Conservation (phyloP, 2,113 vertebrate genomes). For the Gambusia holbrooki region DNA sequence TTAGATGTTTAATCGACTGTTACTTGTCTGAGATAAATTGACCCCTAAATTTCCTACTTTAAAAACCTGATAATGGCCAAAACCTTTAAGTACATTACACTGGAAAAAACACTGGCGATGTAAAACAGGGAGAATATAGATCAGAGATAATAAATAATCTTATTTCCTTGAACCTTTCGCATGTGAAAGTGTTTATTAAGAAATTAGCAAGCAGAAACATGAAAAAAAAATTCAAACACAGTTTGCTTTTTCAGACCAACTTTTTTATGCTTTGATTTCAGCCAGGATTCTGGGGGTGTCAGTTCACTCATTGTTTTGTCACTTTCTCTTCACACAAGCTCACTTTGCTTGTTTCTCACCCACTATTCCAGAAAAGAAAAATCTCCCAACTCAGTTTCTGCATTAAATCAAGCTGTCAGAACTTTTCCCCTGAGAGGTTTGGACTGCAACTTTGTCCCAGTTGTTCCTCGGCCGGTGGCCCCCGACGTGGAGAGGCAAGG, state of each 20-base stretch:
- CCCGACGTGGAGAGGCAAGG: conserved; percentile 55
- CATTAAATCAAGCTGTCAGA: conserved; percentile 89
- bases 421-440: conserved; percentile 84
- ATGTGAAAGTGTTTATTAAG: background rate
- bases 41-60: conserved; percentile 50
- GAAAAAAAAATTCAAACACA: background rate
- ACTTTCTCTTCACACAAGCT: conserved; percentile 28
- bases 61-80: conserved; percentile 42
- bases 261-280: background rate
- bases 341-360: conserved; percentile 30
- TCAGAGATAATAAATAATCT: background rate
- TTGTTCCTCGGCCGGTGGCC: conserved; percentile 65
- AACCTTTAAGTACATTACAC: conserved; percentile 12
- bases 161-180: background rate
- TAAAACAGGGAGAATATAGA: background rate
- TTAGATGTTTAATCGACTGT: conserved; percentile 61
- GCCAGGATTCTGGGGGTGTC: background rate
- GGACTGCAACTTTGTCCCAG: conserved; percentile 85
- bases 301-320: conserved; percentile 27
- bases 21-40: conserved; percentile 64
- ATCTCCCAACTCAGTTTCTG: conserved; percentile 70
- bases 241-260: background rate
- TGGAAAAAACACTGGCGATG: background rate
- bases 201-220: background rate
- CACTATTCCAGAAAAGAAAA: conserved; percentile 67